Evolutionary conservation across 2,113 vertebrate species (phyloP).

Genomic region (Xenotilapia longispinis): DNA sequence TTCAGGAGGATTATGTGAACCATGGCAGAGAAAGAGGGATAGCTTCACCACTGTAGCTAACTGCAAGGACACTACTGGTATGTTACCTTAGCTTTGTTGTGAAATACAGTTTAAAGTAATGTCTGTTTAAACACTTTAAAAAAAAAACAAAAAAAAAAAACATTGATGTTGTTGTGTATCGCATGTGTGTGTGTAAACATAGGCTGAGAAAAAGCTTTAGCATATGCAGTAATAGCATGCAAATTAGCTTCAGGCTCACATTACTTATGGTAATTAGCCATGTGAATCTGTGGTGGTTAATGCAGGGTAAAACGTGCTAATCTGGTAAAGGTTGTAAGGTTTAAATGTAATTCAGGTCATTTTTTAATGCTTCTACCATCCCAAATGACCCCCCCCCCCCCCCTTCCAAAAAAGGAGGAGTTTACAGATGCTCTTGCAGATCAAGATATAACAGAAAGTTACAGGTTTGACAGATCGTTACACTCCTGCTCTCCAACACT

Average conservation of each 20-base stretch:
- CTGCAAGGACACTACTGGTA: background rate
- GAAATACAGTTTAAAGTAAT: background rate
- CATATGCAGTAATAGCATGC: background rate
- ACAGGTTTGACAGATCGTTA: background rate
- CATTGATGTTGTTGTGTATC: background rate
- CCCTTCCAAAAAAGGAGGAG: background rate
- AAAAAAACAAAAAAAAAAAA: fast-evolving
- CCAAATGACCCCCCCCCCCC: background rate
- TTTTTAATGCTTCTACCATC: background rate
- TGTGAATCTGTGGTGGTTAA: background rate
- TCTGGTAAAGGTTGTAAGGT: background rate
- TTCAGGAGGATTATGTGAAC: background rate
- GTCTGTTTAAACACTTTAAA: fast-evolving
- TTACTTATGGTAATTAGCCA: background rate
- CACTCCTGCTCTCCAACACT: background rate
- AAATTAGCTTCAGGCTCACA: background rate
- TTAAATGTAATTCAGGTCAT: background rate
- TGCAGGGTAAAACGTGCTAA: background rate
- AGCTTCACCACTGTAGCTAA: background rate
- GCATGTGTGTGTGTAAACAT: background rate
- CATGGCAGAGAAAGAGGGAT: background rate
- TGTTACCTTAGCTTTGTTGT: background rate
- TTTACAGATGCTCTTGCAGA: background rate
- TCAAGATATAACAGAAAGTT: background rate
- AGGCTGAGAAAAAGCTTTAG: background rate